A percentile compares a stretch with the other conserved stretches of the same genome.
Evolutionary conservation across 2,888 invertebrate species (phyloP).

Genomic region (Scaptomyza caliginosa): DNA sequence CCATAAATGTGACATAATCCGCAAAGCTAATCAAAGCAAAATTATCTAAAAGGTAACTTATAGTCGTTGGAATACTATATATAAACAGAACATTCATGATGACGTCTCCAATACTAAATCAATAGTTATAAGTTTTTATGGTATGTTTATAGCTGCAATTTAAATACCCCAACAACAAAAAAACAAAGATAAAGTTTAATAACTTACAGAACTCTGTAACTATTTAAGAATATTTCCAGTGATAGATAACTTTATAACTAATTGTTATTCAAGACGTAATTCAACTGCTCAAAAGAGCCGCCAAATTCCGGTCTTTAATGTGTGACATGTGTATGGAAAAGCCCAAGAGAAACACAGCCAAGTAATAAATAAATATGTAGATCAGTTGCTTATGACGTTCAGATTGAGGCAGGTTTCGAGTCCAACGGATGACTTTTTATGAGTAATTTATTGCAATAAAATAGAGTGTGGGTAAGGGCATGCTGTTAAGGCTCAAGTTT

Average conservation of each 20-base stretch:
- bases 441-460: background rate
- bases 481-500: background rate
- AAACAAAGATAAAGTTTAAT: no score
- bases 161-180: background rate
- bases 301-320: background rate
- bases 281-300: background rate
- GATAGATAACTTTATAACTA: background rate
- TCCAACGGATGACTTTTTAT: background rate
- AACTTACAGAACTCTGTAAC: background rate
- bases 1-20: slow-evolving; percentile 58
- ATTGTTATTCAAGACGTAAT: slow-evolving; percentile 18
- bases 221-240: background rate
- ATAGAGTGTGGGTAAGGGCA: background rate
- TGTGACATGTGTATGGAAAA: background rate
- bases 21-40: slow-evolving; percentile 38
- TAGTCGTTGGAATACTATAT: background rate
- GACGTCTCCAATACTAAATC: background rate
- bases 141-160: background rate
- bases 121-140: background rate
- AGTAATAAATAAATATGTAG: background rate
- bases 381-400: slow-evolving; percentile 16
- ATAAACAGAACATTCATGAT: slow-evolving; percentile 1
- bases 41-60: slow-evolving; percentile 31
- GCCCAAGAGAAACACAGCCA: slow-evolving; percentile 12
- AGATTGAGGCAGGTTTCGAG: slow-evolving; percentile 57